A percentile compares a stretch with the other conserved stretches of the same genome.
Conservation (phyloP, 1,140 invertebrate genomes). For the Zaprionus vittiger region DNA sequence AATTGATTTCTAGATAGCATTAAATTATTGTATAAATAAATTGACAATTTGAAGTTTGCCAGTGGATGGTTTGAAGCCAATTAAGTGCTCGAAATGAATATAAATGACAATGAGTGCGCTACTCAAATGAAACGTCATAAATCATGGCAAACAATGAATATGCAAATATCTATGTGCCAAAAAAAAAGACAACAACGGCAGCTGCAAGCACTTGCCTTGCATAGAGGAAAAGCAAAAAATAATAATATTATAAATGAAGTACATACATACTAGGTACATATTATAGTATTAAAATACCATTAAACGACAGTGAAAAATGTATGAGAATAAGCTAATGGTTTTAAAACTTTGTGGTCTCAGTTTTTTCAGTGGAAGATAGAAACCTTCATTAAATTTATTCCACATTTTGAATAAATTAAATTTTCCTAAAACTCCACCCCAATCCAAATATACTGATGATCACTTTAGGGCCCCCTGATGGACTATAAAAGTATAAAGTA, state of each 20-base stretch:
- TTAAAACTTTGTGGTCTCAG: too few species aligned
- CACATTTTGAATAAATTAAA: background rate
- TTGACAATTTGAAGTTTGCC: constrained; percentile 35
- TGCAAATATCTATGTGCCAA: constrained; percentile 54
- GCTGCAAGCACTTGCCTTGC: constrained; percentile 9
- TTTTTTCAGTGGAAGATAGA: too few species aligned
- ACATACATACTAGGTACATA: too few species aligned
- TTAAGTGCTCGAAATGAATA: constrained; percentile 51
- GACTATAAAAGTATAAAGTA: too few species aligned
- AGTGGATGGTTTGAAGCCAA: constrained; percentile 23
- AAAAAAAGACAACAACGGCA: constrained; percentile 12
- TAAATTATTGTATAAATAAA: constrained; percentile 25
- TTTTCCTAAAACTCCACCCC: background rate
- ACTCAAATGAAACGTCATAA: constrained; percentile 38
- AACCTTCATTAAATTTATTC: background rate
- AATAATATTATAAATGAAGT: constrained; percentile 3
- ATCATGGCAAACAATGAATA: constrained; percentile 58
- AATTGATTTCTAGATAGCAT: constrained; percentile 22
- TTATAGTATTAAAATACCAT: too few species aligned
- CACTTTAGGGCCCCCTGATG: background rate
- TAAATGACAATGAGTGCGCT: constrained; percentile 32
- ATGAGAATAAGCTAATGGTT: too few species aligned
- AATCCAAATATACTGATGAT: background rate
- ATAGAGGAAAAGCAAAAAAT: background rate
- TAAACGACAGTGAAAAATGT: too few species aligned